Conservation (phyloP, 2,113 vertebrate species). For the Brachypteracias leptosomus region DNA sequence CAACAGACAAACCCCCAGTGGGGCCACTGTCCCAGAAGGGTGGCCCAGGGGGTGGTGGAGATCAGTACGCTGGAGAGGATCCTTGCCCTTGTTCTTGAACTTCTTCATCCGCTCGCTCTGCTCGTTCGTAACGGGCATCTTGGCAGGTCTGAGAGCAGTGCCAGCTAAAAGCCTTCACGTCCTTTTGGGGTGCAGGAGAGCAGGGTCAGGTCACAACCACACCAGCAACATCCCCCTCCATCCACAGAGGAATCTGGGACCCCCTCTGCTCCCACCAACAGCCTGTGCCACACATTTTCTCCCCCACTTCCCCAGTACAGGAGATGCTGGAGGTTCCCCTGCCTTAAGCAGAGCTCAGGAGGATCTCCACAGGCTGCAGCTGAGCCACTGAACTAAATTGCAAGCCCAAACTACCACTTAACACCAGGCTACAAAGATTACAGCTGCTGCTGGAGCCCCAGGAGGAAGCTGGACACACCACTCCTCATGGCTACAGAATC, state of each 20-base stretch:
- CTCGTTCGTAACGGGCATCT: slow-evolving; percentile 71
- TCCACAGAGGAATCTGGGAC: neutral
- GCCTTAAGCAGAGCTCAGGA: neutral
- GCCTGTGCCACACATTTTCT: neutral
- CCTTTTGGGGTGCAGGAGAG: neutral
- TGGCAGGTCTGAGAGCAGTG: neutral
- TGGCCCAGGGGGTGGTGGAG: neutral
- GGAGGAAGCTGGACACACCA: neutral
- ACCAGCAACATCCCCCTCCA: neutral
- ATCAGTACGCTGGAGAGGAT: no score
- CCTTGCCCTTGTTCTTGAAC: slow-evolving; percentile 91
- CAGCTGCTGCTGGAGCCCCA: neutral
- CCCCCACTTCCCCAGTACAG: neutral
- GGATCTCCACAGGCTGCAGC: neutral
- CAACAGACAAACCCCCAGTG: neutral
- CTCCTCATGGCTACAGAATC: neutral
- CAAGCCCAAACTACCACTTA: neutral
- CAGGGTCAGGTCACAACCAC: neutral
- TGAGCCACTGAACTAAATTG: neutral
- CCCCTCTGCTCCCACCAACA: neutral
- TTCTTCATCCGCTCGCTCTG: slow-evolving; percentile 66
- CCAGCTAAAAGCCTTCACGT: neutral
- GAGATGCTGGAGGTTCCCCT: neutral
- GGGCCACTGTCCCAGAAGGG: neutral
- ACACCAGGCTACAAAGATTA: neutral